Evolutionary conservation across 2,888 invertebrate genomes (phyloP), one percentile per base, ranked within the genome.

Genomic region (Polyploca ridens): DNA sequence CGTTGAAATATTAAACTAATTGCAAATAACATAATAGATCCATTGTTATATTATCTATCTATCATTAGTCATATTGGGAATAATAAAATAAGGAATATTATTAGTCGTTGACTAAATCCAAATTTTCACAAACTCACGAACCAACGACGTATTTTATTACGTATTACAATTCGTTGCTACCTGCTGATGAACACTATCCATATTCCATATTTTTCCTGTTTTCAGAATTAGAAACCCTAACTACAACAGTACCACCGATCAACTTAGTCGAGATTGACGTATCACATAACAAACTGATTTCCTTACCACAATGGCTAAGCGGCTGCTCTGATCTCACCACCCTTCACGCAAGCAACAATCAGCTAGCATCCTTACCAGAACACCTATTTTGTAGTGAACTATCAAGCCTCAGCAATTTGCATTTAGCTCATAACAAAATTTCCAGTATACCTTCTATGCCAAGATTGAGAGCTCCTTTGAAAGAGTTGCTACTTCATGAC

Each of bases 351-450:
- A 96, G 96, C 74, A 96, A 97, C 85, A 98, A 98, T 81, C 93
- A 95, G 59, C 87, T 97, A 61, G 95, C 95, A 41, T 95, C 95
- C 13, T 91, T 97, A 13, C 97, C 97, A 8, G 96, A 97, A 62
- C 96, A 97, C 80, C 83, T 97, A 59, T 95, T 97, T 74, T 96
- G 96, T 79, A 96, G 96, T 77, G 96, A 97, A 87, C 95, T 97
- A 63, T 96, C 96, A 62, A 95, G 96, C 70, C 91, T 97, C 49
- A 96, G 96, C 73, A 96, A 96, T 46, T 89, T 97, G 33, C 97
- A 97, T 81, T 90, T 98, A 59, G 96, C 97, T 19, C 97, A 97
- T 87, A 98, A 98, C 82, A 96, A 96, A 85, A 94, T 98, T 66
- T 95, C 96, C 69, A 95, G 95, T 62, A 94, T 97, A 57, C 97